Evolutionary conservation across 1,140 invertebrate genomes (phyloP), one percentile per base, ranked within the genome.

Genomic region (Drosophila mojavensis): DNA sequence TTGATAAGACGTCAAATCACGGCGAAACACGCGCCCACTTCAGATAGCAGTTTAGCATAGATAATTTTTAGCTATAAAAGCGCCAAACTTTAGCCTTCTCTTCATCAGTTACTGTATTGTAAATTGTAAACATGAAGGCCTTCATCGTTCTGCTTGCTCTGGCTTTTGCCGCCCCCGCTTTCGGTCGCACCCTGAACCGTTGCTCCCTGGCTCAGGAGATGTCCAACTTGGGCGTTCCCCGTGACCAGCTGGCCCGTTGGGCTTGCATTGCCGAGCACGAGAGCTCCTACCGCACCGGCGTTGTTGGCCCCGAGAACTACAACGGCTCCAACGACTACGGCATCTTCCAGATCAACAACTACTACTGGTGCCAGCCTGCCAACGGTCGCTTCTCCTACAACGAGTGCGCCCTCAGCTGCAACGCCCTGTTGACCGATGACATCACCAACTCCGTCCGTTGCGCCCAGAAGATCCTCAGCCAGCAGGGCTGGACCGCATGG

Each of bases 191-290:
- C 43, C 81, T 92, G 67, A 76, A 78, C 48, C 80, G 90, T 26
- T 93, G 92, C 78, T 84, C 84, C 55, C 48, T 93, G 82, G 91
- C 89, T 17, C 62, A 58, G 5, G 92, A 92, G 69, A 79, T 92
- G 88, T 79, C 77, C 67, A 6, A 70, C 45, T 36, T 89, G 75
- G 86, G 86, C 53, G 85, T 90, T 39, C 85, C 88, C 1, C 78
- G 77, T 13, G 76, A 84, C 50, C 79, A 85, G 59, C 55, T 90
- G 60, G 43, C 48, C 28, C 43, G 53, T 30, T 88, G 81, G 81
- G 56, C 84, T 10, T 89, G 79, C 74, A 85, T 89, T 75, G 85
- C 81, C 54, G 75, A 90, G 75, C 78, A 88, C 68, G 78, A 88
- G 75, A 83, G 79, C 63, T 65, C 75, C 47, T 91, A 67, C 70